phyloP scores from a whole-genome alignment of 2,888 invertebrate genomes.

The Luffia ferchaultella region DNA sequence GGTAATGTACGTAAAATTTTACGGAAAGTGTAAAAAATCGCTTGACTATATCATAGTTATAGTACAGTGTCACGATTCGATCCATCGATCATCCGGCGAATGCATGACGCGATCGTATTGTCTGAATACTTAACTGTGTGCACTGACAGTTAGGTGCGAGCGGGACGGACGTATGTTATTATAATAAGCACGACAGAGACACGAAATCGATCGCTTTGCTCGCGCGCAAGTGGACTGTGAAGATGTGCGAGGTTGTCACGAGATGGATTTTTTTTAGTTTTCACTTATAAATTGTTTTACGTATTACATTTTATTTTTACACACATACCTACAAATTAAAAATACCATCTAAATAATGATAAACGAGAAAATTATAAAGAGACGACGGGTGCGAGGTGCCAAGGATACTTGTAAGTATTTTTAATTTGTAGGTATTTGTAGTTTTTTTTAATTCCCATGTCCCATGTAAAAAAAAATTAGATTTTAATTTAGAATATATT shows the following conservation, averaged over 20 bases:
- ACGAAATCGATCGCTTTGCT: constrained; percentile 35
- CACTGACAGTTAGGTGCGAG: constrained; percentile 42
- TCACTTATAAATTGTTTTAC: too few relatives aligned
- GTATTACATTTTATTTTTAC: too few relatives aligned
- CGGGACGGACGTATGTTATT: constrained; percentile 14
- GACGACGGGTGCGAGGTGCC: too few relatives aligned
- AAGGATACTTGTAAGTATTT: too few relatives aligned
- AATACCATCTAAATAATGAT: too few relatives aligned
- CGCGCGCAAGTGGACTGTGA: constrained; percentile 52
- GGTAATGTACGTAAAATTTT: neutral
- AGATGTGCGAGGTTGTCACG: constrained; percentile 29
- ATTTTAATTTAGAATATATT: too few relatives aligned
- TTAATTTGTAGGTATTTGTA: too few relatives aligned
- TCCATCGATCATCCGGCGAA: constrained; percentile 22
- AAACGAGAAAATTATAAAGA: too few relatives aligned
- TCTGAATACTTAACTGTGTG: constrained; percentile 32
- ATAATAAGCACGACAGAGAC: constrained; percentile 7
- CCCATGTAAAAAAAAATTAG: too few relatives aligned
- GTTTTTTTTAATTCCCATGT: too few relatives aligned
- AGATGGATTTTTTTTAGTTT: neutral
- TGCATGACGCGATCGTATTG: constrained; percentile 8
- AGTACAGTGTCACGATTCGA: constrained; percentile 12
- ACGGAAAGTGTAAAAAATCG: neutral
- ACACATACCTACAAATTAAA: too few relatives aligned
- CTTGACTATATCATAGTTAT: constrained; percentile 2